Percentiles rank a stretch among this genome's conserved stretches.
Evolutionary conservation across 2,797 vertebrate genomes (phyloP).

Genomic region (Mus minutoides): DNA sequence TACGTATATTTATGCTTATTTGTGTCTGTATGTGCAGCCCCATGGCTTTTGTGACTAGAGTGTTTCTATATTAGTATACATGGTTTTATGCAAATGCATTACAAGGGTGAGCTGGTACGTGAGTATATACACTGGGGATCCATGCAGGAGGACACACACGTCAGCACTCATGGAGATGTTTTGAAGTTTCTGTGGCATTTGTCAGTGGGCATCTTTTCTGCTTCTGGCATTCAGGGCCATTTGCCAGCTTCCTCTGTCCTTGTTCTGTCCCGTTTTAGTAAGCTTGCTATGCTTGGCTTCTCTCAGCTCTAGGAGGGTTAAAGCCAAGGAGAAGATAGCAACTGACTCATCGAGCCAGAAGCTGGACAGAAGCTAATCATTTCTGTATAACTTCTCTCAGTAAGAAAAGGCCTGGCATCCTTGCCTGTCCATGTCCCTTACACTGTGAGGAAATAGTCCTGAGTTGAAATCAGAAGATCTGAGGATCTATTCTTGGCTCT

Average conservation of each 20-base stretch:
- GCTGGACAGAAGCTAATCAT: slow-evolving; percentile 57
- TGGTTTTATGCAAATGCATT: slow-evolving; percentile 23
- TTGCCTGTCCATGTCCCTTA: slow-evolving; percentile 54
- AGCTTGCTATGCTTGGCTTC: slow-evolving; percentile 61
- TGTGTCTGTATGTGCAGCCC: slow-evolving; percentile 29
- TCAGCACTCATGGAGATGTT: slow-evolving; percentile 40
- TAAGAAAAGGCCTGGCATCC: slow-evolving; percentile 56
- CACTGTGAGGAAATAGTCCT: slow-evolving; percentile 42
- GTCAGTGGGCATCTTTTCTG: slow-evolving; percentile 55
- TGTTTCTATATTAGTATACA: slow-evolving; percentile 33
- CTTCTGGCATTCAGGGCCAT: slow-evolving; percentile 54
- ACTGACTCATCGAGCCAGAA: slow-evolving; percentile 67
- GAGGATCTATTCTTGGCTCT: slow-evolving; percentile 73
- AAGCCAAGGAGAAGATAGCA: slow-evolving; percentile 71
- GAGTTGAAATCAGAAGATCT: slow-evolving; percentile 70
- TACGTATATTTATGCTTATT: slow-evolving; percentile 32
- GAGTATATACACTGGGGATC: neutral
- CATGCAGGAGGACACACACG: neutral
- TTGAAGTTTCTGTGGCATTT: slow-evolving; percentile 47
- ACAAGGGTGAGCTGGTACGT: neutral
- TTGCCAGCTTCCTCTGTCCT: slow-evolving; percentile 66
- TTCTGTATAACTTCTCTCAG: slow-evolving; percentile 28
- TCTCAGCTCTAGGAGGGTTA: slow-evolving; percentile 33
- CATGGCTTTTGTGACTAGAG: slow-evolving; percentile 21
- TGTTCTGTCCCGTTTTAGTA: slow-evolving; percentile 55